Evolutionary conservation across 2,888 invertebrate genomes (phyloP).

Genomic region (Acanthoscelides obtectus): DNA sequence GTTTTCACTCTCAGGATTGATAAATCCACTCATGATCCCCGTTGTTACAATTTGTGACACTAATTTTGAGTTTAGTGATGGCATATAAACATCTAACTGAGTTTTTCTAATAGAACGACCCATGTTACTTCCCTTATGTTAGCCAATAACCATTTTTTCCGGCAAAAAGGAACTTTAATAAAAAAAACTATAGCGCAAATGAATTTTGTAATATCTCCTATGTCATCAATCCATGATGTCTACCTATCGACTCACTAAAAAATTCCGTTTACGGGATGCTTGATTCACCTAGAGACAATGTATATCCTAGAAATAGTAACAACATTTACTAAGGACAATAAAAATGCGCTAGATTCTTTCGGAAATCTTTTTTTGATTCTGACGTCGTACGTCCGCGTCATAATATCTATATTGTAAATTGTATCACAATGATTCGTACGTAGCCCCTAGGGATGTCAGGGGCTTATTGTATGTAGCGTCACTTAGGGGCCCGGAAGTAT

Average conservation of each 20-base stretch:
- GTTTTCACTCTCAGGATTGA: too few species aligned
- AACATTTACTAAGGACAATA: constrained; percentile 10
- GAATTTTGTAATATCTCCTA: too few species aligned
- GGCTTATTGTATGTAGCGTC: constrained; percentile 33
- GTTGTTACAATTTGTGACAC: too few species aligned
- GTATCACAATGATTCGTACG: constrained; percentile 32
- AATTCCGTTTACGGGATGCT: constrained; percentile 2
- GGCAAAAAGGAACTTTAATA: too few species aligned
- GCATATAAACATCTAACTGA: too few species aligned
- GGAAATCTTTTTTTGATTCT: constrained; percentile 9
- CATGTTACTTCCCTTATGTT: too few species aligned
- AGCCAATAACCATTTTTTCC: too few species aligned
- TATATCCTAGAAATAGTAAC: constrained; percentile 11
- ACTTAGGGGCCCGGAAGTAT: constrained; percentile 64
- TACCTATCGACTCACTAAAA: not conserved
- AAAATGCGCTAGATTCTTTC: constrained; percentile 11
- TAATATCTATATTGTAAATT: constrained; percentile 31
- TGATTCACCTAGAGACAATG: constrained; percentile 14
- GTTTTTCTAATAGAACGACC: too few species aligned
- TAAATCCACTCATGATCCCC: too few species aligned
- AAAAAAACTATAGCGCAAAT: too few species aligned
- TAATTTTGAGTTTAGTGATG: too few species aligned
- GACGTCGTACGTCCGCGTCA: constrained; percentile 14
- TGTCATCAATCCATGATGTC: too few species aligned
- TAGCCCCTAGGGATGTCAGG: not conserved